These are phyloP conservation scores for Hylyphantes graminicola DNA, from an alignment of 1,140 invertebrate genomes.

Conservation along the genomic window DNA sequence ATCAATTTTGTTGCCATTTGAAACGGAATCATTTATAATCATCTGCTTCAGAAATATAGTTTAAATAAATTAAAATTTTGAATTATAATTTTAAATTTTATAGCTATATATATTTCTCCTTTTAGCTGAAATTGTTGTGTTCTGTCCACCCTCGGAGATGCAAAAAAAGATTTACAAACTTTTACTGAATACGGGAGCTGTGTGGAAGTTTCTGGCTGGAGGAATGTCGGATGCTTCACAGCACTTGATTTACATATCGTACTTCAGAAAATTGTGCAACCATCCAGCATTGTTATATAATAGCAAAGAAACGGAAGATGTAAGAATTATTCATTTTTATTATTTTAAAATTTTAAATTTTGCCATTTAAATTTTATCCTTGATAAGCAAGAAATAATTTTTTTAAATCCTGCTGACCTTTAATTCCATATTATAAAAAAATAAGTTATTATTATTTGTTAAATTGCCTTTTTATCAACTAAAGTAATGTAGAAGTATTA, in stretches of 20 bases:
- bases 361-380: background rate
- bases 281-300: slow-evolving; percentile 79
- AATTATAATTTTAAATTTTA: background rate
- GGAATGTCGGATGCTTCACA: slow-evolving; percentile 72
- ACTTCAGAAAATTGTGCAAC: slow-evolving; percentile 96
- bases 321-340: background rate
- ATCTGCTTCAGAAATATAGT: background rate
- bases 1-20: slow-evolving; percentile 5
- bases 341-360: background rate
- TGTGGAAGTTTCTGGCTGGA: slow-evolving; percentile 78
- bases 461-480: too few relatives aligned
- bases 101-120: background rate
- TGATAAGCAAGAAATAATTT: too few relatives aligned
- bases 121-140: slow-evolving; percentile 94
- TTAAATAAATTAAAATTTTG: background rate
- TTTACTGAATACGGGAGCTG: slow-evolving; percentile 37
- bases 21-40: background rate
- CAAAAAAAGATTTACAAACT: slow-evolving; percentile 84
- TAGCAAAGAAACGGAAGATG: slow-evolving; percentile 78
- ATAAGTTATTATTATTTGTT: too few relatives aligned
- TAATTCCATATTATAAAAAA: too few relatives aligned
- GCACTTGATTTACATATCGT: slow-evolving; percentile 91
- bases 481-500: too few relatives aligned
- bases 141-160: slow-evolving; percentile 86
- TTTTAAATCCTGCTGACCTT: too few relatives aligned